phyloP scores from a whole-genome alignment of 2,113 vertebrate genomes.

The cat (Felis catus) region DNA sequence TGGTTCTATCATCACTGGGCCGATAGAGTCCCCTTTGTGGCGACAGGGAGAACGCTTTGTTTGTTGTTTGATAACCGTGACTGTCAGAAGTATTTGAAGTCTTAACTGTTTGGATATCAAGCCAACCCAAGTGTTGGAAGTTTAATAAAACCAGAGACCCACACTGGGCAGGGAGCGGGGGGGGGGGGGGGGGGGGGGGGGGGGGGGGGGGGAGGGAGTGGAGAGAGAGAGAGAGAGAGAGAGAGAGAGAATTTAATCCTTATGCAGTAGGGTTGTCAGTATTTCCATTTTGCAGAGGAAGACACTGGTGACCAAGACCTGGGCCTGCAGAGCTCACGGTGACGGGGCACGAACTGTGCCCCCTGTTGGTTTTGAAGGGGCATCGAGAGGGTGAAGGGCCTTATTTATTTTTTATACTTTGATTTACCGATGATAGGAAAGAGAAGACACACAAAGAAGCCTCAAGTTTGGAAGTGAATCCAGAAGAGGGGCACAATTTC shows the following conservation, averaged over 20 bases:
- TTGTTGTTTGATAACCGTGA: not conserved
- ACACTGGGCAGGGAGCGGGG: fast-evolving
- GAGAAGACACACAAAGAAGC: not conserved
- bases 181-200: not conserved
- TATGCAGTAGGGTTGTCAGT: not conserved
- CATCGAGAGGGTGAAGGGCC: not conserved
- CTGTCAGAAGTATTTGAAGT: not conserved
- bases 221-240: not conserved
- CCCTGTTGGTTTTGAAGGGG: not conserved
- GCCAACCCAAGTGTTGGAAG: not conserved
- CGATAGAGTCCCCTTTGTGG: not conserved
- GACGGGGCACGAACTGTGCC: not conserved
- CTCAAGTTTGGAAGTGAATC: not conserved
- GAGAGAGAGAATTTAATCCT: not conserved
- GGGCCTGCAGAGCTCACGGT: not conserved
- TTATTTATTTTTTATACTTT: not conserved
- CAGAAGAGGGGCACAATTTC: not conserved
- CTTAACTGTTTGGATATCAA: not conserved
- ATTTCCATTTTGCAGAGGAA: not conserved
- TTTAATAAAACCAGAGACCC: not conserved
- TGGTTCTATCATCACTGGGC: not conserved
- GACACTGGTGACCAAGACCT: not conserved
- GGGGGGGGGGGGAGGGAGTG: not conserved
- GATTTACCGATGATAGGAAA: not conserved
- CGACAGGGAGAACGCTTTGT: not conserved